Percentiles rank a stretch among this genome's conserved stretches.
Conservation (phyloP, 2,797 vertebrate species). For the Mus minutoides region DNA sequence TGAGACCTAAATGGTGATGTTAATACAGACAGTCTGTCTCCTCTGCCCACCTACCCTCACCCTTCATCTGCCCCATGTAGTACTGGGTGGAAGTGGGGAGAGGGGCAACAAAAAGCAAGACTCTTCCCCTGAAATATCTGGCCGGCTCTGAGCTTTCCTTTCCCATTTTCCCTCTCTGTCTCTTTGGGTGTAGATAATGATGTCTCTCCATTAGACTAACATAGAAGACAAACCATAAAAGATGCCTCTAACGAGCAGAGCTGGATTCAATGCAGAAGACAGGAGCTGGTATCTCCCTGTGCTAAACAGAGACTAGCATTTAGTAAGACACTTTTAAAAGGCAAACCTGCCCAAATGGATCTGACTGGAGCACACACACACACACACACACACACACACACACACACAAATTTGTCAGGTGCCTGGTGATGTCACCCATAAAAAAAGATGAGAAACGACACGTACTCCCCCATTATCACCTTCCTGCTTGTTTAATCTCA, state of each 20-base stretch:
- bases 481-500: slow-evolving; percentile 72
- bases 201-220: not conserved
- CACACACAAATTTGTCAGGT: not conserved
- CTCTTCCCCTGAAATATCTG: slow-evolving; percentile 57
- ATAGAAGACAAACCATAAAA: slow-evolving; percentile 18
- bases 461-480: not conserved
- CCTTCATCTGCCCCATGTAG: not conserved
- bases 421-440: not conserved
- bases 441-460: slow-evolving; percentile 30
- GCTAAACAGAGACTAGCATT: slow-evolving; percentile 3
- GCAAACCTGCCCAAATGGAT: slow-evolving; percentile 28
- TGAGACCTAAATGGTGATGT: not conserved
- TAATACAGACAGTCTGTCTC: not conserved
- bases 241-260: not conserved
- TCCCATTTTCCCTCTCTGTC: not conserved
- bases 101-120: slow-evolving; percentile 60
- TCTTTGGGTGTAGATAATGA: not conserved
- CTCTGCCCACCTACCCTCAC: no score
- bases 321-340: slow-evolving; percentile 1
- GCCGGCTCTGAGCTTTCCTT: slow-evolving; percentile 20
- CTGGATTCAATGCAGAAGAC: not conserved
- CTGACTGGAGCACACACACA: not conserved
- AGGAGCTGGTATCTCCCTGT: no score
- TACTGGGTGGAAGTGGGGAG: accelerated
- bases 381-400: no score